phyloP scores from a whole-genome alignment of 2,113 vertebrate species.

The Microcebus griseorufus region DNA sequence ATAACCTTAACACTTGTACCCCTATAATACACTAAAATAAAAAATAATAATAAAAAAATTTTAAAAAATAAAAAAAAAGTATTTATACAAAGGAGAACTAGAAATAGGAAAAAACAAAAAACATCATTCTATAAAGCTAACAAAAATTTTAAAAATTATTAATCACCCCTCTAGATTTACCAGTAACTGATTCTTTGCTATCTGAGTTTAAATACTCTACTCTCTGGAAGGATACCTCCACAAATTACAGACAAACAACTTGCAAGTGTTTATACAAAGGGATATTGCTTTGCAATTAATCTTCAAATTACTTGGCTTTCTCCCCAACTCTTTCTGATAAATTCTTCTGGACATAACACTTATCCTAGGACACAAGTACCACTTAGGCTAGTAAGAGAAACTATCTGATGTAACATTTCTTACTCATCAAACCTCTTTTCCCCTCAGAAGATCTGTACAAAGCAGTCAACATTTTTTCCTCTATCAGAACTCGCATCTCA shows the following conservation, averaged over 20 bases:
- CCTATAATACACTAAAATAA: too few relatives aligned
- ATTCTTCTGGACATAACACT: constrained; percentile 29
- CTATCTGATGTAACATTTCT: constrained; percentile 7
- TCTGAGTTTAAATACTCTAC: constrained; percentile 22
- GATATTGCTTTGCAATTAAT: constrained; percentile 29
- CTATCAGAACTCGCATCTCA: constrained; percentile 24
- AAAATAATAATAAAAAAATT: too few relatives aligned
- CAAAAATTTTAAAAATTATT: constrained; percentile 43
- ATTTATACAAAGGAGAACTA: neutral
- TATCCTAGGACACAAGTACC: neutral
- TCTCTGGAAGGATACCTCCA: neutral
- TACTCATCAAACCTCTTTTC: neutral
- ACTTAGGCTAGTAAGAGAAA: neutral
- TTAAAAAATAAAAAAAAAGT: neutral
- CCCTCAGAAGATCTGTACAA: neutral
- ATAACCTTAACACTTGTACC: too few relatives aligned
- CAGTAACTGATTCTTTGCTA: constrained; percentile 33
- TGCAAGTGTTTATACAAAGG: constrained; percentile 18
- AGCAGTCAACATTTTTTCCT: neutral
- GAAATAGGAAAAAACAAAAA: neutral
- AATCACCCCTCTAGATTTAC: constrained; percentile 12
- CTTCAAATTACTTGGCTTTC: constrained; percentile 12
- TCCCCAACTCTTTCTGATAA: constrained; percentile 11
- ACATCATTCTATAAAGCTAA: neutral
- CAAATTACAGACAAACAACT: constrained; percentile 5